Evolutionary conservation across 1,140 invertebrate species (phyloP).

Genomic region (Mamestra configurata): DNA sequence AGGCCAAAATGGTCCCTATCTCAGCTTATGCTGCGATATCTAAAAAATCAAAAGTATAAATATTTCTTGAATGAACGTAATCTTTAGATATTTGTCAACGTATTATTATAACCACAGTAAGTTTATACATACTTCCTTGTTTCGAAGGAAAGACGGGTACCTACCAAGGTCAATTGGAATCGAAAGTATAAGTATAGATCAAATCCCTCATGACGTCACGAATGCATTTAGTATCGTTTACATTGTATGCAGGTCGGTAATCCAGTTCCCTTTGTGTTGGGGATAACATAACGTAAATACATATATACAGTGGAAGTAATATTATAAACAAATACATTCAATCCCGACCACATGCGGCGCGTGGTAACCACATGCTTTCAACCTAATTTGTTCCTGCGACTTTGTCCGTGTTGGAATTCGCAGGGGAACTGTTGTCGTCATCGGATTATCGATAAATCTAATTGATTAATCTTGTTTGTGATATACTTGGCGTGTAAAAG

Average conservation of each 20-base stretch:
- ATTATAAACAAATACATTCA: constrained; percentile 25
- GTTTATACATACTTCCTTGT: neutral
- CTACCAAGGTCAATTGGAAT: neutral
- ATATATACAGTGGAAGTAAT: neutral
- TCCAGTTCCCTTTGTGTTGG: constrained; percentile 22
- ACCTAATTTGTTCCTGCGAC: neutral
- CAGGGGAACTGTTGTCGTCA: neutral
- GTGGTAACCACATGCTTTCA: constrained; percentile 30
- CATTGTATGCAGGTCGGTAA: neutral
- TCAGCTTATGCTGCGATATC: no score
- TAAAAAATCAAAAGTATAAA: no score
- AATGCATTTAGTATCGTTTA: constrained; percentile 6
- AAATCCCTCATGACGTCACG: neutral
- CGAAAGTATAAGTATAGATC: neutral
- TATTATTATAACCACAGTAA: no score
- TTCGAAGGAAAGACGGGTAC: neutral
- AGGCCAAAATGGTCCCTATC: no score
- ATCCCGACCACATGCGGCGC: constrained; percentile 26
- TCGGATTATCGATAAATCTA: neutral
- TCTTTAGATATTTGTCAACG: no score
- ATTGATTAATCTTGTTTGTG: neutral
- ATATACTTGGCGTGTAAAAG: neutral
- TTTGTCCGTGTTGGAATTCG: neutral
- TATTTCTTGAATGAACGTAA: no score
- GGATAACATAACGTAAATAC: neutral